Evolutionary conservation across 2,888 invertebrate genomes (phyloP), one percentile per base, ranked within the genome.

Genomic region (Diadegma fenestrale): DNA sequence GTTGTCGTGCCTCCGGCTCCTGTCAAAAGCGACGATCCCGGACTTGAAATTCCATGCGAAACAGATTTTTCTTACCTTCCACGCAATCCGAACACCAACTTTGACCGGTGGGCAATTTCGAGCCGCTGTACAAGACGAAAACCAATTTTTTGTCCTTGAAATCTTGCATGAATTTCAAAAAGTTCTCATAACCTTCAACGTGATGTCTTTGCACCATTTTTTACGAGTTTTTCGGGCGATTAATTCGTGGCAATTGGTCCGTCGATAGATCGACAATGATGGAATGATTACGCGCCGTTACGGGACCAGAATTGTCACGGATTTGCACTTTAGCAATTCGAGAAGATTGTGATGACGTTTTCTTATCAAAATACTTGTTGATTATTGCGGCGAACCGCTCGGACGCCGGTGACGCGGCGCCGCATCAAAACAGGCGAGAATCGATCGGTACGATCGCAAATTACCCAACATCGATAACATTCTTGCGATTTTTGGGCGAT

Each of bases 61-160:
- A 61, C 10, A 19, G 12, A n/a, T 1, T 17, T 73, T 19, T 72
- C 93, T 94, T 95, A 98, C 98, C 97, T 94, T 95, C 95, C 17
- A 97, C 96, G 94, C 98, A 98, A 93, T 98, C 98, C 0, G 97
- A 96, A 91, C 98, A 98, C 98, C 98, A 98, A 93, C 98, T 98
- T 79, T 95, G 93, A 0, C 98, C 98, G 88, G 95, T 94, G 0
- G 95, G 92, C 72, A 95, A 92, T 93, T 96, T 96, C 54, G 95
- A 94, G 26, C 97, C 97, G 88, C 95, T 95, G 91, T 96, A 97
- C 89, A 96, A 95, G 73, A 97, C 94, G 87, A 95, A 93, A 54
- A 95, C 92, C 26, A 92, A 87, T 61, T 93, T 91, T 7, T 94
- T 94, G 10, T 94, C 94, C 77, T 95, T 94, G 64, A 96, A 94